Evolutionary conservation across 1,140 invertebrate species (phyloP).

Genomic region (Spodoptera frugiperda): DNA sequence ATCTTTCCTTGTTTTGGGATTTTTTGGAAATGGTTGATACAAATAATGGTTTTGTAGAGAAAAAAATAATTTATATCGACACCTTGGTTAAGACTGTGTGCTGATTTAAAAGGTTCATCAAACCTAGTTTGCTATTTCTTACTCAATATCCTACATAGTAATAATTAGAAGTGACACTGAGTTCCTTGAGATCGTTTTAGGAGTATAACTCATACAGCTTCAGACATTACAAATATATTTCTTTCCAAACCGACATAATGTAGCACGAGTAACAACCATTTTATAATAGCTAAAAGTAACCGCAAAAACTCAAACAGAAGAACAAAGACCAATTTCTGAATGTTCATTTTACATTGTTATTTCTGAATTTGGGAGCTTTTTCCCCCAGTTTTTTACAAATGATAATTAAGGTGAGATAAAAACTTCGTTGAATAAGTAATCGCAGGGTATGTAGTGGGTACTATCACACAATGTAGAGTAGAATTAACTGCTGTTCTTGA

Average conservation of each 20-base stretch:
- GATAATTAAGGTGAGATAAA: constrained; percentile 29
- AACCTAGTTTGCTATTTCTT: too few species aligned
- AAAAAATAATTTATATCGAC: background rate
- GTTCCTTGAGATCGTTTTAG: too few species aligned
- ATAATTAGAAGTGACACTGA: too few species aligned
- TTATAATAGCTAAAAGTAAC: too few species aligned
- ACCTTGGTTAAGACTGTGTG: too few species aligned
- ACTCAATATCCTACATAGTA: too few species aligned
- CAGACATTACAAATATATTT: too few species aligned
- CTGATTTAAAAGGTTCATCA: too few species aligned
- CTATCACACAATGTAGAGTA: constrained; percentile 27
- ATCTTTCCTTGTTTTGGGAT: constrained; percentile 29
- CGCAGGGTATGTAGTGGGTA: constrained; percentile 6
- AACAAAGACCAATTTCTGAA: background rate
- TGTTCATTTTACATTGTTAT: background rate
- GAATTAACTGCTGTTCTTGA: constrained; percentile 35
- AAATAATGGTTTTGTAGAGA: background rate
- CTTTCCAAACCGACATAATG: too few species aligned
- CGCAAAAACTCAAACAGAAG: background rate
- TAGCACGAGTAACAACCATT: too few species aligned
- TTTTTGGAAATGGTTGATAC: background rate
- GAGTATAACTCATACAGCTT: too few species aligned
- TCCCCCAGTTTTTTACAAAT: background rate
- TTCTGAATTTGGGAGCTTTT: background rate
- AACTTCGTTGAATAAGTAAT: constrained; percentile 42